Conservation (phyloP, 2,888 invertebrate species). For the Syrista parreyssii region DNA sequence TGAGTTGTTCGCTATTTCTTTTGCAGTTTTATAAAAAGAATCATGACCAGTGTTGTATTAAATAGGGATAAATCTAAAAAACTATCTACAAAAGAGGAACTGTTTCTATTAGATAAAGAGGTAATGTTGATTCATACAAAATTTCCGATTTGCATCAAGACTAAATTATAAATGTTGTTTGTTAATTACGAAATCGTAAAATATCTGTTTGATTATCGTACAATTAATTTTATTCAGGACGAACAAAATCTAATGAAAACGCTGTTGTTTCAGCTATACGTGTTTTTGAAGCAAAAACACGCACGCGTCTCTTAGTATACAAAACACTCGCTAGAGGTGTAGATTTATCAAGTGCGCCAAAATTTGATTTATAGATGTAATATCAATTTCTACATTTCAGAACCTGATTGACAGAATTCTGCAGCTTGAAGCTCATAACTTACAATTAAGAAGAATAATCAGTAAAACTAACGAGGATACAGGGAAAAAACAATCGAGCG, state of each 20-base stretch:
- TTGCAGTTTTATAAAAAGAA: not conserved
- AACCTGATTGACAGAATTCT: slow-evolving; percentile 79
- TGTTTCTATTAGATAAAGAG: slow-evolving; percentile 67
- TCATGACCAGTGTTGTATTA: slow-evolving; percentile 14
- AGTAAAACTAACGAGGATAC: slow-evolving; percentile 37
- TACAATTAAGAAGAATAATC: slow-evolving; percentile 80
- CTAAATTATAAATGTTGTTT: no score
- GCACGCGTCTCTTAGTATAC: no score
- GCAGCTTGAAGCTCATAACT: slow-evolving; percentile 81
- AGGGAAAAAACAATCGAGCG: slow-evolving; percentile 21
- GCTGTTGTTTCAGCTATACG: no score
- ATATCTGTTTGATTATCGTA: no score
- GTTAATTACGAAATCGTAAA: no score
- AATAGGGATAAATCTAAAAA: slow-evolving; percentile 45
- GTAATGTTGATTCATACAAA: slow-evolving; percentile 40
- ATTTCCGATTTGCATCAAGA: no score
- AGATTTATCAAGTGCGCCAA: not conserved
- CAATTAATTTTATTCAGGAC: no score
- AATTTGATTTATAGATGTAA: not conserved
- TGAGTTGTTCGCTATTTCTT: not conserved
- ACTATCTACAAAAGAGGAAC: slow-evolving; percentile 62
- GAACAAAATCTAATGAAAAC: no score
- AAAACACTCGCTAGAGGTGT: no score
- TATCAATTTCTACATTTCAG: slow-evolving; percentile 62
- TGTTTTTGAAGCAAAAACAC: no score